Evolutionary conservation across 35 echinoderm and acorn worm genomes (phyloP), one percentile per base, ranked within the genome.

Genomic region (Ptychodera flava): DNA sequence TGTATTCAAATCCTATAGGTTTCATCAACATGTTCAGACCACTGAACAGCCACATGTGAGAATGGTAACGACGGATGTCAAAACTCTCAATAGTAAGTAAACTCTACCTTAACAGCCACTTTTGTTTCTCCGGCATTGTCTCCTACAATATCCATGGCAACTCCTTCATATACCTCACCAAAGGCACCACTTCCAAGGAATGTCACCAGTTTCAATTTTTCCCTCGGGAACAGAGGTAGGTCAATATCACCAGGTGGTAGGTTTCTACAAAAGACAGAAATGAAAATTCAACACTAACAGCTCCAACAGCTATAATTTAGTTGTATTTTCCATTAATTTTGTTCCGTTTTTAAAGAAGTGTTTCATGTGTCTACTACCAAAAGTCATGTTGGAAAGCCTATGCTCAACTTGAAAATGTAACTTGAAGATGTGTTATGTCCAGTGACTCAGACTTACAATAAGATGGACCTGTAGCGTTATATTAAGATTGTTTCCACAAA

Each of bases 81-180:
- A n/a, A n/a, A n/a, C n/a, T n/a, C n/a, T n/a, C n/a, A n/a, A n/a
- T n/a, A n/a, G n/a, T n/a, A n/a, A n/a, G n/a, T n/a, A n/a, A 12
- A 64, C 45, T 64, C 45, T 88, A 99, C 96, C 92, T 99, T 99
- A 12, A 99, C 96, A 35, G 96, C 96, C 31, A 99, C 96, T 84
- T 91, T 94, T 14, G 96, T 85, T 30, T 94, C 88, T 0, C 96
- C 96, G 29, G 87, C 86, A 28, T 81, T 88, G 27, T 76, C 45
- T 30, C 92, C 90, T 37, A 90, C 64, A 29, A 99, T 94, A 36
- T 99, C 88, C 0, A 90, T 36, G 29, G 96, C 96, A 1, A 88
- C 78, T 15, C 96, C 96, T 38, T 99, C 92, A 92, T 92, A 99
- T 1, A 99, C 96, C 38, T 99, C 96, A 28, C 96, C 96, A 92